These are phyloP conservation scores for Pegea sp. DNA, from an alignment of 23 tunicate genomes.

Conservation along the genomic window DNA sequence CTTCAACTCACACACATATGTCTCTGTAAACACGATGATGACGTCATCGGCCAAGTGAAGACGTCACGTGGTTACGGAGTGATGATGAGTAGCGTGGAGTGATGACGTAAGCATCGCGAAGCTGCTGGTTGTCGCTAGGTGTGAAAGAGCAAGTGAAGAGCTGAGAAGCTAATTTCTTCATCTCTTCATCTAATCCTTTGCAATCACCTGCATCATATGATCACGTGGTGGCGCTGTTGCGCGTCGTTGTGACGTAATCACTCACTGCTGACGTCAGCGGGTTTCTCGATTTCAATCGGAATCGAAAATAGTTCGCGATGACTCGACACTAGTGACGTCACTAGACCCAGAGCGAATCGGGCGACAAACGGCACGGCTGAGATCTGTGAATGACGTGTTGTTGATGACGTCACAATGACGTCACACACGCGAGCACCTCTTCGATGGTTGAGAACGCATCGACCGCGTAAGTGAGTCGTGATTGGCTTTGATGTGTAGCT, in stretches of 20 bases:
- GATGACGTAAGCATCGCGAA: too few species aligned
- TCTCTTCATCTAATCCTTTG: slow-evolving; percentile 15
- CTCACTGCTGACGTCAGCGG: not conserved
- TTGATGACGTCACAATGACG: not conserved
- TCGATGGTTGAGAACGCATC: slow-evolving; percentile 12
- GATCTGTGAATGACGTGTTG: not conserved
- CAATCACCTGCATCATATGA: not conserved
- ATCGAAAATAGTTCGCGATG: not conserved
- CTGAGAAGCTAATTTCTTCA: slow-evolving; percentile 6
- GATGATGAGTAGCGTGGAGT: too few species aligned
- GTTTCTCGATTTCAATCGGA: not conserved
- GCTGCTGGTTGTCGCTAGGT: too few species aligned
- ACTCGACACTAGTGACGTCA: slow-evolving; percentile 4
- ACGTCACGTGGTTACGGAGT: too few species aligned
- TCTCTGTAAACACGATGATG: too few species aligned
- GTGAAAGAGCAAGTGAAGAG: slow-evolving; percentile 11
- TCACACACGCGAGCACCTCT: slow-evolving; percentile 3
- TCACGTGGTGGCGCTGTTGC: not conserved
- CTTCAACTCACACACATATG: too few species aligned
- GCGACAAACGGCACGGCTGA: slow-evolving; percentile 8
- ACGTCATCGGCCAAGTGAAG: too few species aligned
- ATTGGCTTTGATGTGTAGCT: not conserved
- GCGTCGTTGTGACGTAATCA: too few species aligned
- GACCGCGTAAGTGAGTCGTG: slow-evolving; percentile 10
- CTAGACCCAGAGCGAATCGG: not conserved